Evolutionary conservation across 2,888 invertebrate genomes (phyloP), one percentile per base, ranked within the genome.

Genomic region (Tolmerus cingulatus): DNA sequence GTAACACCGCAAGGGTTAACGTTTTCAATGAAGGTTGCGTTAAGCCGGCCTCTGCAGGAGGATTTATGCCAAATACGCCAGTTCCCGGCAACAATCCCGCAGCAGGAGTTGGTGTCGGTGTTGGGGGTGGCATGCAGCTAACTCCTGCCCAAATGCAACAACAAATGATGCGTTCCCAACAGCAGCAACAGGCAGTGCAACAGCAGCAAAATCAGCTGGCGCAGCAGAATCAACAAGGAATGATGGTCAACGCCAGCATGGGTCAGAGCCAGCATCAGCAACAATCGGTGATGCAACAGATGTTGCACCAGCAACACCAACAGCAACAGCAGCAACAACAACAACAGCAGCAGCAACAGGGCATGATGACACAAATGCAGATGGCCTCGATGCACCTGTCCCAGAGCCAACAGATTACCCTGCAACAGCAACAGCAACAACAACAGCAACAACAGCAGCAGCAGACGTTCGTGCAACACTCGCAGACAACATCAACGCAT

Each of bases 301-400:
- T 91, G 90, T 90, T 92, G 86, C 90, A 92, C 43, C 91, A 92
- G 57, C 91, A 90, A 40, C 90, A 90, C 23, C 90, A 91, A 46
- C 91, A 91, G 55, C 90, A 89, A 86, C 89, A 76, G 93, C 88
- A 78, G 40, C 86, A 78, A 74, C 84, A 34, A 7, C 84, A 34
- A 7, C 34, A 34, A 34, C 34, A 34, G 34, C 34, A 87, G 19
- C 87, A 87, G 88, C 88, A 90, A 87, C 89, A 91, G 89, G 90
- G 88, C 23, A 90, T 91, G 90, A 90, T 91, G 90, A 90, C 91
- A 74, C 92, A 92, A 88, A 92, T 93, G 90, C 93, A 95, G 93
- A 94, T 95, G 93, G 93, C 94, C 89, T 95, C 94, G 90, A 94
- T 96, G 90, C 95, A 95, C 91, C 95, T 96, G 95, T 94, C 94